These are phyloP conservation scores for Sinonovacula constricta DNA, from an alignment of 1,140 invertebrate genomes.

Conservation along the genomic window DNA sequence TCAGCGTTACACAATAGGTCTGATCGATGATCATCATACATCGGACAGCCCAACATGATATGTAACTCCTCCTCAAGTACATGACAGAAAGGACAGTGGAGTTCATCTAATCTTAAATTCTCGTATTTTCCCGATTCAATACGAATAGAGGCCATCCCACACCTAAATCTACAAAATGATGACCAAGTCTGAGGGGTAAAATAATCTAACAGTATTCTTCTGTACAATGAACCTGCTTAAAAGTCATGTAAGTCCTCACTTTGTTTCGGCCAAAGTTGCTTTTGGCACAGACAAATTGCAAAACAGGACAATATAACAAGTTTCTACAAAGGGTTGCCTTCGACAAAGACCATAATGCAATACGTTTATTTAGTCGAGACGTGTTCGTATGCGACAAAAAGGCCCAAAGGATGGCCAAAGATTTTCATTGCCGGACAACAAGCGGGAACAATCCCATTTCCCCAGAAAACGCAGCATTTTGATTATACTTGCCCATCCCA, in stretches of 20 bases:
- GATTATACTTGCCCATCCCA: conserved; percentile 28
- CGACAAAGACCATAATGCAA: no score
- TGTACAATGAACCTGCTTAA: background rate
- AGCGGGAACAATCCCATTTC: conserved; percentile 28
- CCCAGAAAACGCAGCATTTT: conserved; percentile 16
- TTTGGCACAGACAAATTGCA: background rate
- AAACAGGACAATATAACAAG: background rate
- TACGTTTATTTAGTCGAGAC: no score
- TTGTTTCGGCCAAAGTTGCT: background rate
- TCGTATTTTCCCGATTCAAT: background rate
- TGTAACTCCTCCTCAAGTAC: background rate
- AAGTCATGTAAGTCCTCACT: background rate
- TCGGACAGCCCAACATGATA: background rate
- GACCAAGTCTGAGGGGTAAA: background rate
- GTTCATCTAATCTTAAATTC: background rate
- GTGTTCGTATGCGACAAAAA: no score
- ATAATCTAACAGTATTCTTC: conserved; percentile 13
- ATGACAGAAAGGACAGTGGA: background rate
- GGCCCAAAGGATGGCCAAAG: background rate
- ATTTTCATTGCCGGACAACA: conserved; percentile 25
- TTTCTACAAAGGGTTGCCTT: background rate
- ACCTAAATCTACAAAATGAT: background rate
- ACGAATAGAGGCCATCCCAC: background rate
- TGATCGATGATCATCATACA: background rate
- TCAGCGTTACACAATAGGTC: background rate